Evolutionary conservation across 1,140 invertebrate species (phyloP).

Genomic region (Panonychus citri): DNA sequence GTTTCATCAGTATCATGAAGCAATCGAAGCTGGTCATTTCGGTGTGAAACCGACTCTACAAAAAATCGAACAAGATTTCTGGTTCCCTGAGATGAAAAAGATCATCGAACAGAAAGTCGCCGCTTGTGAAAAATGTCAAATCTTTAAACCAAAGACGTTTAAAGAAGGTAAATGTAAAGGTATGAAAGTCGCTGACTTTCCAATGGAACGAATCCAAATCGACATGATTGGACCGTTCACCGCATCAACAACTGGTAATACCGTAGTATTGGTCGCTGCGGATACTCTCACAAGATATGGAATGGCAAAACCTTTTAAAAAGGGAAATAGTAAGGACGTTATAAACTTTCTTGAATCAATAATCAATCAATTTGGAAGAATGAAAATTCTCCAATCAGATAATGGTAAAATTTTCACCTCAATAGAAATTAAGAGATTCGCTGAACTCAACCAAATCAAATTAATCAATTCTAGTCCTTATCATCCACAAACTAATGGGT

Average conservation of each 20-base stretch:
- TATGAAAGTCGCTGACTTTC: background rate
- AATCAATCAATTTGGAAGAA: background rate
- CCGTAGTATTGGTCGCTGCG: background rate
- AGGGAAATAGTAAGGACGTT: background rate
- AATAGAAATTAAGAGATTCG: background rate
- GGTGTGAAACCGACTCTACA: background rate
- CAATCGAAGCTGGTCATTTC: background rate
- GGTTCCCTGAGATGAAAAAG: background rate
- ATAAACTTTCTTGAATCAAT: background rate
- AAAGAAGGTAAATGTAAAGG: background rate
- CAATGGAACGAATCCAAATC: background rate
- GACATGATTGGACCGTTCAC: background rate
- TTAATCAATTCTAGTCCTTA: background rate
- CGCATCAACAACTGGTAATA: background rate
- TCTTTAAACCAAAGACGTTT: background rate
- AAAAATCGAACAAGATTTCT: background rate
- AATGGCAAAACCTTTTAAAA: background rate
- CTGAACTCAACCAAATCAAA: background rate
- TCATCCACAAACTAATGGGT: background rate
- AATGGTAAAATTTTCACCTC: background rate
- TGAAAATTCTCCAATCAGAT: background rate
- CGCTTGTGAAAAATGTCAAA: background rate
- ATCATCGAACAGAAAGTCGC: background rate
- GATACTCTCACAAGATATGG: background rate
- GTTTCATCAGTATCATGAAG: background rate